Conservation (phyloP, 2,888 invertebrate species). For the Antheraea yamamai region DNA sequence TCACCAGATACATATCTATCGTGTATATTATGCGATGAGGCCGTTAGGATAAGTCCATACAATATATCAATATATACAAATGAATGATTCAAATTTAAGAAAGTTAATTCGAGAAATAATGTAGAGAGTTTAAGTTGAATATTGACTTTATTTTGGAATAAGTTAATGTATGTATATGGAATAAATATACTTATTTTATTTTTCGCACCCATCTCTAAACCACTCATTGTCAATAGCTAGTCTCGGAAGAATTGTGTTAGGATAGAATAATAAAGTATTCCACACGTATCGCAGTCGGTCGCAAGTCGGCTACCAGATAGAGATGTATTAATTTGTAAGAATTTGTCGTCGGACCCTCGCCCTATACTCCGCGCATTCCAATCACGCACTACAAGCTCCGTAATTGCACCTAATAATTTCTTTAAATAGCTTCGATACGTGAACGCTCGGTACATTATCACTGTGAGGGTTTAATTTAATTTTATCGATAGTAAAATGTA, state of each 20-base stretch:
- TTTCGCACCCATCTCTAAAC: conserved; percentile 31
- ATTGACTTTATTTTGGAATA: neutral
- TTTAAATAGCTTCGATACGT: conserved; percentile 68
- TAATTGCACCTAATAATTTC: conserved; percentile 82
- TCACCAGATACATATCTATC: no score
- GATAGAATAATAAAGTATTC: conserved; percentile 73
- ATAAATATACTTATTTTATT: conserved; percentile 24
- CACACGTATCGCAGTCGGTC: conserved; percentile 67
- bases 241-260: conserved; percentile 54
- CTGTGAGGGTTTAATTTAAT: neutral
- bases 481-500: conserved; percentile 5
- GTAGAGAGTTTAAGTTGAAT: neutral
- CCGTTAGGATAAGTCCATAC: neutral
- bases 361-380: conserved; percentile 65
- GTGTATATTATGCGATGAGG: neutral
- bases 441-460: conserved; percentile 28
- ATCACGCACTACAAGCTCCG: conserved; percentile 80
- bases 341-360: conserved; percentile 78
- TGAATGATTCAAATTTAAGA: neutral
- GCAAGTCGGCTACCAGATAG: conserved; percentile 66
- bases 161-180: neutral
- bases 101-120: neutral
- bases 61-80: no score
- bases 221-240: conserved; percentile 55
- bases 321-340: conserved; percentile 83